A percentile compares a stretch with the other conserved stretches of the same genome.
Evolutionary conservation across 2,797 vertebrate genomes (phyloP).

Genomic region (Lycodopsis pacificus): DNA sequence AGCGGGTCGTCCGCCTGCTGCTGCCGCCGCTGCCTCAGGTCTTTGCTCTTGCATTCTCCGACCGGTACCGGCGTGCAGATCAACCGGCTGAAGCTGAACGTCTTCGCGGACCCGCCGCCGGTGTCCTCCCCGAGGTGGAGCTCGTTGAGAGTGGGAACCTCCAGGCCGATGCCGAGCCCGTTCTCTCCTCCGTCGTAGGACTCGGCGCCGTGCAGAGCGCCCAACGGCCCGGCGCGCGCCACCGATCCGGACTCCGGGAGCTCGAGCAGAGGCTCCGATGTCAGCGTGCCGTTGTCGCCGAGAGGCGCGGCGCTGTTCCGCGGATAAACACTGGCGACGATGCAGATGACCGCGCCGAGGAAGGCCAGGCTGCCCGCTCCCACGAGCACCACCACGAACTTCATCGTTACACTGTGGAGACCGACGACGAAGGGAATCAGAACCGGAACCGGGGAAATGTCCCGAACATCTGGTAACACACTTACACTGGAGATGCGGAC

Average conservation of each 20-base stretch:
- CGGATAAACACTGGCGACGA: slow-evolving; percentile 94
- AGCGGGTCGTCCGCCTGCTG: slow-evolving; percentile 75
- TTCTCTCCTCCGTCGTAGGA: slow-evolving; percentile 75
- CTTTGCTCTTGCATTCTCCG: slow-evolving; percentile 87
- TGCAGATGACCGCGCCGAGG: slow-evolving; percentile 95
- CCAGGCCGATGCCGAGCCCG: slow-evolving; percentile 78
- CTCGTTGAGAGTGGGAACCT: slow-evolving; percentile 83
- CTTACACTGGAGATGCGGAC: too few species aligned
- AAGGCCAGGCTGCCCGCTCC: slow-evolving; percentile 94
- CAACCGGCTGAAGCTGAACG: slow-evolving; percentile 90
- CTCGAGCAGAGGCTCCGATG: slow-evolving; percentile 77
- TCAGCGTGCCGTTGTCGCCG: slow-evolving; percentile 86
- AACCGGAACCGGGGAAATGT: neutral
- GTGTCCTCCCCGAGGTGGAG: slow-evolving; percentile 81
- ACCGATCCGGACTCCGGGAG: slow-evolving; percentile 72
- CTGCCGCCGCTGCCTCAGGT: slow-evolving; percentile 58
- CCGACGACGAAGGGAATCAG: neutral
- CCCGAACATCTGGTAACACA: too few species aligned
- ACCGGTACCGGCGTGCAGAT: slow-evolving; percentile 91
- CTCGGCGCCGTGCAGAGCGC: slow-evolving; percentile 88
- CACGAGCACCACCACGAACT: slow-evolving; percentile 94
- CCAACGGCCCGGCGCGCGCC: slow-evolving; percentile 85
- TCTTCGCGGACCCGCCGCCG: slow-evolving; percentile 74
- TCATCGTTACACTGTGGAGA: slow-evolving; percentile 83
- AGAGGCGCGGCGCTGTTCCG: slow-evolving; percentile 80